phyloP scores from a whole-genome alignment of 1,140 invertebrate genomes.

The Dendrolimus punctatus region DNA sequence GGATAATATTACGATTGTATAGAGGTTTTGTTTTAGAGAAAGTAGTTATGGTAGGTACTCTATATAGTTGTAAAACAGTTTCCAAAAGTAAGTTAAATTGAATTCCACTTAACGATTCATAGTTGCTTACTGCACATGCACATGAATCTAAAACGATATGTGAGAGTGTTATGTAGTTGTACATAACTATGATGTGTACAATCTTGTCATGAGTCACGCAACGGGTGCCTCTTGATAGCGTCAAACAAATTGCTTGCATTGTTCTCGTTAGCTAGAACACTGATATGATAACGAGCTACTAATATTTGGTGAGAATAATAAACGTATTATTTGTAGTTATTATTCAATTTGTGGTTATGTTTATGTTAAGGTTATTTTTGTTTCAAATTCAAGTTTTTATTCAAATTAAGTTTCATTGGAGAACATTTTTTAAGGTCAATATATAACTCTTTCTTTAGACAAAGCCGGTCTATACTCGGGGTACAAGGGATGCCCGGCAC shows the following conservation, averaged over 20 bases:
- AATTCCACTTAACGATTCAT: not conserved
- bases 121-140: not conserved
- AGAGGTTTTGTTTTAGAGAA: too few relatives aligned
- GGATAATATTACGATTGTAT: too few relatives aligned
- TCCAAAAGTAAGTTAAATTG: too few relatives aligned
- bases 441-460: too few relatives aligned
- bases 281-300: constrained; percentile 23
- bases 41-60: too few relatives aligned
- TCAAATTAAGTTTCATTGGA: too few relatives aligned
- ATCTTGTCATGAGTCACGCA: constrained; percentile 14
- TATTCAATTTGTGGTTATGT: not conserved
- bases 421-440: too few relatives aligned
- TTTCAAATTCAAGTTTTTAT: not conserved
- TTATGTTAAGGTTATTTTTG: constrained; percentile 2
- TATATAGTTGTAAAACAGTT: too few relatives aligned
- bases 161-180: not conserved
- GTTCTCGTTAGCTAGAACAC: constrained; percentile 20
- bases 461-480: too few relatives aligned
- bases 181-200: not conserved
- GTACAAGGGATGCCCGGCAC: too few relatives aligned
- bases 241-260: constrained; percentile 23
- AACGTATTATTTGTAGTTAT: constrained; percentile 5
- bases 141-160: not conserved
- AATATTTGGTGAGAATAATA: constrained; percentile 13
- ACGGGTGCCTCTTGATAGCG: constrained; percentile 15